Percentiles rank a stretch among this genome's conserved stretches.
phyloP scores from a whole-genome alignment of 1,140 invertebrate genomes.

The Triops cancriformis region DNA sequence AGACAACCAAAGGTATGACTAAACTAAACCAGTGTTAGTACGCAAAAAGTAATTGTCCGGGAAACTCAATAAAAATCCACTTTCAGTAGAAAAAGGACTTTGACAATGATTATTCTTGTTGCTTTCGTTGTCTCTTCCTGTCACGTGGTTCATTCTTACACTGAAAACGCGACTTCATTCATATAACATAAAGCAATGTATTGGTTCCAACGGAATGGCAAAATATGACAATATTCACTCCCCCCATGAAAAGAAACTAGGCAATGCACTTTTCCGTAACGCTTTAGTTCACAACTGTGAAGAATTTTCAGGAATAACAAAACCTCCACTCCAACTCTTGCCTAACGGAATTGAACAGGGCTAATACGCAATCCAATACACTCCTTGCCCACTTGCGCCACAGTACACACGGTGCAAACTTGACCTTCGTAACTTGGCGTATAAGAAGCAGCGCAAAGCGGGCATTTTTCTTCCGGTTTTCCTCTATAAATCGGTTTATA shows the following conservation, averaged over 20 bases:
- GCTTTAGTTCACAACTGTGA: background rate
- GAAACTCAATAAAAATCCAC: too few species aligned
- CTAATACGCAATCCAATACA: constrained; percentile 77
- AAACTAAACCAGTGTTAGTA: too few species aligned
- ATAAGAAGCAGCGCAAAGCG: constrained; percentile 84
- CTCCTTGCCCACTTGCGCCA: constrained; percentile 86
- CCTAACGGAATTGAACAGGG: constrained; percentile 54
- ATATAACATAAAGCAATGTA: background rate
- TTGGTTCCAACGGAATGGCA: background rate
- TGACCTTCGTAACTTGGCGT: constrained; percentile 76
- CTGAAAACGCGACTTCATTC: too few species aligned
- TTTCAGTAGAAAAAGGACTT: too few species aligned
- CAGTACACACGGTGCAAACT: constrained; percentile 76
- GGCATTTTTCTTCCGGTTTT: constrained; percentile 88
- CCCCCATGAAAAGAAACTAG: background rate
- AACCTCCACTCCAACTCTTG: background rate
- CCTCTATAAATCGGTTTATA: constrained; percentile 93
- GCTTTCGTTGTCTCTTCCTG: too few species aligned
- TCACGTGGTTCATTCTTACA: too few species aligned
- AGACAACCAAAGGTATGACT: too few species aligned
- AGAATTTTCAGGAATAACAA: background rate
- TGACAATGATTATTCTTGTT: too few species aligned
- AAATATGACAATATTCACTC: background rate
- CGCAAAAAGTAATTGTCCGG: too few species aligned
- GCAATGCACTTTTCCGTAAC: background rate